Evolutionary conservation across 2,888 invertebrate species (phyloP).

Genomic region (Catocala sponsa): DNA sequence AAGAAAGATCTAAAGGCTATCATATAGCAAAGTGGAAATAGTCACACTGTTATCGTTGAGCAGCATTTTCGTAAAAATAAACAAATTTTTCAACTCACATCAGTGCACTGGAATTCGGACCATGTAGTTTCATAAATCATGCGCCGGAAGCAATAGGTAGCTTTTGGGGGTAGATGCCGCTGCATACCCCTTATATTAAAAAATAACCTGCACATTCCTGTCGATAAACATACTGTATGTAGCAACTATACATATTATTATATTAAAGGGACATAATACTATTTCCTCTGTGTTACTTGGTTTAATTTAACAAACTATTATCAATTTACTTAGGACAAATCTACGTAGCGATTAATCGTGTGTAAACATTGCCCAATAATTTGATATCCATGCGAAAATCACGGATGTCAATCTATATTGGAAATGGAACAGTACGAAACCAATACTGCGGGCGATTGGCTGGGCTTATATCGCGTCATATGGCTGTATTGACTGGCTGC

Average conservation of each 20-base stretch:
- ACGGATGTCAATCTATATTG: constrained; percentile 30
- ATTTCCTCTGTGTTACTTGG: background rate
- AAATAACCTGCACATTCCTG: background rate
- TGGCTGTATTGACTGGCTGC: constrained; percentile 32
- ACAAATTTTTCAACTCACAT: no score
- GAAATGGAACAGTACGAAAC: constrained; percentile 45
- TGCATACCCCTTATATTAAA: background rate
- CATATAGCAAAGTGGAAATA: background rate
- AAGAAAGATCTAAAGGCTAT: background rate
- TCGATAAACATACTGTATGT: background rate
- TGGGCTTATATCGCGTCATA: constrained; percentile 37
- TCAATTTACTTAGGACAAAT: constrained; percentile 3
- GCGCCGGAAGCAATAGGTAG: no score
- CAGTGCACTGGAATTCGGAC: no score
- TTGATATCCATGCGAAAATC: constrained; percentile 21
- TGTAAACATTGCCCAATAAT: constrained; percentile 35
- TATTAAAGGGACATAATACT: no score
- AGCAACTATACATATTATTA: background rate
- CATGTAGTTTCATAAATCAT: no score
- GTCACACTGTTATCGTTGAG: no score
- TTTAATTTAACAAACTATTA: background rate
- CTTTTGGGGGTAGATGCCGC: background rate
- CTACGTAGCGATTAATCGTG: background rate
- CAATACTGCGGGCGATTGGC: constrained; percentile 45
- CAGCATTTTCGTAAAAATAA: no score